Evolutionary conservation across 1,140 invertebrate genomes (phyloP).

Genomic region (Drosophila mauritiana): DNA sequence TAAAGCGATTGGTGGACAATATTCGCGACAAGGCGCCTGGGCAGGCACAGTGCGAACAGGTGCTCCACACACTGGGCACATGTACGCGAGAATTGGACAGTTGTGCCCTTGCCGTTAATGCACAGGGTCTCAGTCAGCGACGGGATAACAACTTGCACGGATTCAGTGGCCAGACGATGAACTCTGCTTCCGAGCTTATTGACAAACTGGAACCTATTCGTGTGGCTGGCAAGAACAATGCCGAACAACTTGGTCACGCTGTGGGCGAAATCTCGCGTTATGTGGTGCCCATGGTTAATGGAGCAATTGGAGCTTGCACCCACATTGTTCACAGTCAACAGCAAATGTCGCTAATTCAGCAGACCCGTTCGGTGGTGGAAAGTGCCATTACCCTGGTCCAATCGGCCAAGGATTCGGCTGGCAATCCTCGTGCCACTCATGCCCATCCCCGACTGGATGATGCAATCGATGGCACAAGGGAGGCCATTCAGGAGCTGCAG

Average conservation of each 20-base stretch:
- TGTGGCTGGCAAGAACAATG: constrained; percentile 93
- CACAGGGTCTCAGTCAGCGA: constrained; percentile 90
- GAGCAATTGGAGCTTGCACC: constrained; percentile 94
- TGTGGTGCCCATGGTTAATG: constrained; percentile 93
- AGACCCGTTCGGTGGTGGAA: constrained; percentile 97
- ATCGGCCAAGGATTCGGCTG: constrained; percentile 94
- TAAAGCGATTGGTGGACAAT: constrained; percentile 95
- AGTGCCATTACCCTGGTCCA: constrained; percentile 94
- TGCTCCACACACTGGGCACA: constrained; percentile 91
- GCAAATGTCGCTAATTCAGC: constrained; percentile 95
- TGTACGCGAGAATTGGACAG: constrained; percentile 94
- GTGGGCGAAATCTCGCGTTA: constrained; percentile 91
- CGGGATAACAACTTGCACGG: constrained; percentile 92
- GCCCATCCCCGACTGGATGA: constrained; percentile 94
- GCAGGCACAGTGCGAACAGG: constrained; percentile 95
- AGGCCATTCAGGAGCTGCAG: constrained; percentile 93
- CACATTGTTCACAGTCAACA: constrained; percentile 95
- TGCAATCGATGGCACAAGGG: constrained; percentile 90
- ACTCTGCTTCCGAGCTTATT: constrained; percentile 90
- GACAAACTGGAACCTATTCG: constrained; percentile 93
- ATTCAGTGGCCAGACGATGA: constrained; percentile 92
- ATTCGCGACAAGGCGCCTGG: constrained; percentile 98
- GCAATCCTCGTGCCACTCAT: constrained; percentile 94
- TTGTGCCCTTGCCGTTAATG: constrained; percentile 93
- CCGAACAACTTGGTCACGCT: constrained; percentile 96